A percentile compares a stretch with the other conserved stretches of the same genome.
phyloP scores from a whole-genome alignment of 1,140 invertebrate genomes.

The Aphis craccivora region DNA sequence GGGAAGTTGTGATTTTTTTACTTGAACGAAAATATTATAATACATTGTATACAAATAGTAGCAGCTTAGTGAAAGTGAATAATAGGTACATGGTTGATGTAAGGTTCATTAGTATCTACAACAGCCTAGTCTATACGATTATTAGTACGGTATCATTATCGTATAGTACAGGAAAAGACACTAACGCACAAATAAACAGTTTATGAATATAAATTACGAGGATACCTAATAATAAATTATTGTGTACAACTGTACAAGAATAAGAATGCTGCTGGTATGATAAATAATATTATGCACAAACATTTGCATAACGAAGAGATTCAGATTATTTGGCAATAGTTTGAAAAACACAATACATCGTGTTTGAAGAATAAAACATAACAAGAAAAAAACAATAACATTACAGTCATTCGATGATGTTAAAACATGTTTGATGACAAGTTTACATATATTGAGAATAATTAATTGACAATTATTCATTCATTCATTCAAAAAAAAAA shows the following conservation, averaged over 20 bases:
- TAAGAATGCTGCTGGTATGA: background rate
- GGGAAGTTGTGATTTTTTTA: background rate
- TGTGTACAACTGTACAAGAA: background rate
- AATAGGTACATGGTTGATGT: background rate
- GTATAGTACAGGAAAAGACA: background rate
- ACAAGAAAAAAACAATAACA: background rate
- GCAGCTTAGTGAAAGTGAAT: background rate
- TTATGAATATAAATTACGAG: background rate
- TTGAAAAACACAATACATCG: background rate
- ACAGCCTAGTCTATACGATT: too few relatives aligned
- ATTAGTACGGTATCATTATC: too few relatives aligned
- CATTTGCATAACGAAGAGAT: background rate
- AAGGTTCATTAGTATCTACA: background rate
- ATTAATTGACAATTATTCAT: background rate
- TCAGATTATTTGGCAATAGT: slow-evolving; percentile 5
- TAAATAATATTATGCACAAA: background rate
- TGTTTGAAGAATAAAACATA: background rate
- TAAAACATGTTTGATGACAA: background rate
- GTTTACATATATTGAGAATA: background rate
- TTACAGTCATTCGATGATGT: background rate
- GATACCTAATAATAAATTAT: background rate
- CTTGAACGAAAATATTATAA: background rate
- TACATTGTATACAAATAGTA: background rate
- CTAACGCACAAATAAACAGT: background rate
- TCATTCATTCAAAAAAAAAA: background rate